phyloP scores from a whole-genome alignment of 2,113 vertebrate species.

The Nothocercus julius region DNA sequence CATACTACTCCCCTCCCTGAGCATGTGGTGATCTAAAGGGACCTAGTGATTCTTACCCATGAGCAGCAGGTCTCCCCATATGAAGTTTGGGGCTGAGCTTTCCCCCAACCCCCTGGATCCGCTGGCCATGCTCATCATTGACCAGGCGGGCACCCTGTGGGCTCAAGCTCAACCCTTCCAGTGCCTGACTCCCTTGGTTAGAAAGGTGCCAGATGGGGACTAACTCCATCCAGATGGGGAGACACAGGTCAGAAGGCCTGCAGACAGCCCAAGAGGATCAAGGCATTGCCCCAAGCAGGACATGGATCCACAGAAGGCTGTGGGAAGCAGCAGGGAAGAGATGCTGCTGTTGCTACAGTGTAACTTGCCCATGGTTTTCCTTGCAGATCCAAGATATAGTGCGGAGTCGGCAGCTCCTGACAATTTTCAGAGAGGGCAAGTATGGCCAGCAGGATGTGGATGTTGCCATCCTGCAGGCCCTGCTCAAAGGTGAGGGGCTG shows the following conservation, averaged over 20 bases:
- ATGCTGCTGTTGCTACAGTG: neutral
- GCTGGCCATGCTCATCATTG: neutral
- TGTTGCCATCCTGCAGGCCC: conserved; percentile 92
- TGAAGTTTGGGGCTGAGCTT: neutral
- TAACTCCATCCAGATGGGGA: rapidly evolving
- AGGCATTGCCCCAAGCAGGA: neutral
- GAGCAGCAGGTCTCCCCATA: rapidly evolving
- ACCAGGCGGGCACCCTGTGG: neutral
- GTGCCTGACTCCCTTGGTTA: neutral
- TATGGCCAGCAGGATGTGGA: conserved; percentile 87
- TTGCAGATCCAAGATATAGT: conserved; percentile 94
- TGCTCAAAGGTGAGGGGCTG: conserved; percentile 88
- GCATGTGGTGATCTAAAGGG: neutral
- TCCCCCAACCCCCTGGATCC: rapidly evolving
- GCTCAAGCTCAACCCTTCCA: neutral
- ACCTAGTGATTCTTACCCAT: neutral
- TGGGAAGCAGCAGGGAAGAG: neutral
- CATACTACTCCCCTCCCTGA: neutral
- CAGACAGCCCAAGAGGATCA: rapidly evolving
- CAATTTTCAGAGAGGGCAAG: conserved; percentile 86
- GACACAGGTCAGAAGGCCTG: neutral
- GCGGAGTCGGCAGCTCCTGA: conserved; percentile 84
- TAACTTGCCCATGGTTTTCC: neutral
- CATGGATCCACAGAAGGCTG: neutral
- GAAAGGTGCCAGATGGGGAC: neutral